These are phyloP conservation scores for Carpatolechia fugitivella DNA, from an alignment of 2,888 invertebrate species.

Conservation along the genomic window DNA sequence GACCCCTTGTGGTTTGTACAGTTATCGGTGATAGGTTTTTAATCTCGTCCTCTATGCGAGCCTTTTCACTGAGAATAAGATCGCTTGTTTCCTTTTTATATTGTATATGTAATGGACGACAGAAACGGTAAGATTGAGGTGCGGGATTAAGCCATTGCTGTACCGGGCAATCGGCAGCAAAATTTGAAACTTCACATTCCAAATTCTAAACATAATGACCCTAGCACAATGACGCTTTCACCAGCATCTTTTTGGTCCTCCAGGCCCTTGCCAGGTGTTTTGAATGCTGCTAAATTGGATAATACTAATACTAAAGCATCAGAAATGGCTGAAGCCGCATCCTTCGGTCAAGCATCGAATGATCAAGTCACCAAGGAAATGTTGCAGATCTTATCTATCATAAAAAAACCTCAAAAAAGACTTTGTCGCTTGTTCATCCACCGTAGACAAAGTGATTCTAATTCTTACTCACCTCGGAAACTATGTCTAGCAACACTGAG, in stretches of 20 bases:
- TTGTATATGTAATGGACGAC: not conserved
- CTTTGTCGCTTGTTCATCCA: constrained; percentile 12
- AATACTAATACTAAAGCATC: too few relatives aligned
- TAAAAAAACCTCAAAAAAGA: constrained; percentile 15
- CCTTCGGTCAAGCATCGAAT: too few relatives aligned
- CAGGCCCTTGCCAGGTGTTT: too few relatives aligned
- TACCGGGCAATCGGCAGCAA: too few relatives aligned
- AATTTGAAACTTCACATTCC: too few relatives aligned
- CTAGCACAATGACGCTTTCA: too few relatives aligned
- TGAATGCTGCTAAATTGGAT: too few relatives aligned
- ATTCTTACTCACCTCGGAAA: constrained; percentile 15
- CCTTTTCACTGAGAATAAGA: constrained; percentile 8
- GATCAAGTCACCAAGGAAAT: constrained; percentile 9
- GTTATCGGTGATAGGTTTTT: not conserved
- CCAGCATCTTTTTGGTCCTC: too few relatives aligned
- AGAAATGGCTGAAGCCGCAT: too few relatives aligned
- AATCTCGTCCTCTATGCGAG: constrained; percentile 10
- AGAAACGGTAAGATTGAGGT: not conserved
- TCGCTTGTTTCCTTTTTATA: not conserved
- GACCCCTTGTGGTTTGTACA: constrained; percentile 6
- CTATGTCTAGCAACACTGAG: constrained; percentile 3
- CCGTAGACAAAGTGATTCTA: constrained; percentile 14
- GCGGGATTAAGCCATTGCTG: not conserved
- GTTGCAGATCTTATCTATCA: constrained; percentile 13
- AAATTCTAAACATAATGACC: too few relatives aligned